These are phyloP conservation scores for Murina feae DNA, from an alignment of 2,113 vertebrate species.

Conservation along the genomic window DNA sequence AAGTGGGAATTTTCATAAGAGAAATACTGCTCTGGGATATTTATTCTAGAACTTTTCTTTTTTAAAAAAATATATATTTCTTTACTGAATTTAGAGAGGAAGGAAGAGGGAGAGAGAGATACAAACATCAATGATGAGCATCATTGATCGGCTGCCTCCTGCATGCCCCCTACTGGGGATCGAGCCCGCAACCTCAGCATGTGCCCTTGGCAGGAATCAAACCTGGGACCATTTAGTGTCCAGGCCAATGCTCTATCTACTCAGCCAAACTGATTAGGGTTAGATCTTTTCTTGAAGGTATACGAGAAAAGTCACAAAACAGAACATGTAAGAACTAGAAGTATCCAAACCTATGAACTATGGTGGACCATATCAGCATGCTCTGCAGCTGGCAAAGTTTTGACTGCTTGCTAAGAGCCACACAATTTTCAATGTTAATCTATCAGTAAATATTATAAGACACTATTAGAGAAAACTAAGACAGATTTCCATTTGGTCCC, in stretches of 20 bases:
- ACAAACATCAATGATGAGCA: too few species aligned
- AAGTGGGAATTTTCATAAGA: neutral
- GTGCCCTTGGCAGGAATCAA: too few species aligned
- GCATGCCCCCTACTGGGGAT: too few species aligned
- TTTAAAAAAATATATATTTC: too few species aligned
- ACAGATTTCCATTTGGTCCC: neutral
- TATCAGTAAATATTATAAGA: neutral
- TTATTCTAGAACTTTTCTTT: neutral
- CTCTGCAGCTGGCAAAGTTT: neutral
- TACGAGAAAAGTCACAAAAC: neutral
- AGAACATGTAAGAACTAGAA: neutral
- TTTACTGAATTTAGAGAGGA: too few species aligned
- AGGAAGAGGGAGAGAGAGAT: too few species aligned
- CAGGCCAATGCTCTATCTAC: too few species aligned
- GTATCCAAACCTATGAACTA: neutral
- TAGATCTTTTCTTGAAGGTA: neutral
- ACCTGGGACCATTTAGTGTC: too few species aligned
- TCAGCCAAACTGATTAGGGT: too few species aligned
- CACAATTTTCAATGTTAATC: neutral
- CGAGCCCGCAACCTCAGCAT: too few species aligned
- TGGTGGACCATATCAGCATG: neutral
- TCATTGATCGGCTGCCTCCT: too few species aligned
- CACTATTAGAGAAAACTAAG: neutral
- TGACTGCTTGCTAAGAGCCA: neutral
- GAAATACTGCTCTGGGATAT: neutral